A percentile compares a stretch with the other conserved stretches of the same genome.
These are phyloP conservation scores for Gymnobelideus leadbeateri DNA, from an alignment of 2,113 vertebrate genomes.

Conservation along the genomic window DNA sequence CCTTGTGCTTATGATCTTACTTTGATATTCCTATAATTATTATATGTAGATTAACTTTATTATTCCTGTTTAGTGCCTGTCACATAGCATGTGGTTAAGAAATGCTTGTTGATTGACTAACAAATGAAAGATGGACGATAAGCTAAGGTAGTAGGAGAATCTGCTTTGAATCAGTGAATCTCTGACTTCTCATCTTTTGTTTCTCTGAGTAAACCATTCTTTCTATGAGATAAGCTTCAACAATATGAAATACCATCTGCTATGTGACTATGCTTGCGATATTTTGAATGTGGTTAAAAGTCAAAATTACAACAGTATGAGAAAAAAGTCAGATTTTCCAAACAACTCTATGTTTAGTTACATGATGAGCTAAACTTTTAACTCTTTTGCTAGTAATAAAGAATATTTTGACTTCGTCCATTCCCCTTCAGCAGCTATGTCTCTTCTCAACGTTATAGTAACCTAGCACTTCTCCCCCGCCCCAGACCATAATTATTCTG, in stretches of 20 bases:
- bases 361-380: conserved; percentile 53
- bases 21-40: conserved; percentile 61
- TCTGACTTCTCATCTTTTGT: conserved; percentile 71
- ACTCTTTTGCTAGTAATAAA: conserved; percentile 12
- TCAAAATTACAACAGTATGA: conserved; percentile 76
- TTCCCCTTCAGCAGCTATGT: not conserved
- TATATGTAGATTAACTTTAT: conserved; percentile 67
- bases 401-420: conserved; percentile 28
- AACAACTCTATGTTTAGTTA: conserved; percentile 49
- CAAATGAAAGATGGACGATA: conserved; percentile 68
- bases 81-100: not conserved
- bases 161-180: conserved; percentile 74
- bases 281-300: conserved; percentile 76
- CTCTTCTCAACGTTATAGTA: not conserved
- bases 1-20: conserved; percentile 53
- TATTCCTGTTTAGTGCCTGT: conserved; percentile 71
- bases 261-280: conserved; percentile 75
- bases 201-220: conserved; percentile 70
- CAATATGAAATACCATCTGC: conserved; percentile 79
- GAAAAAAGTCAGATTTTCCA: conserved; percentile 56
- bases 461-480: not conserved
- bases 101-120: not conserved
- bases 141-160: conserved; percentile 67
- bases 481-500: not conserved
- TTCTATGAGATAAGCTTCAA: conserved; percentile 64